Conservation (phyloP, 1,140 invertebrate genomes). For the Daktulosphaira vitifoliae region DNA sequence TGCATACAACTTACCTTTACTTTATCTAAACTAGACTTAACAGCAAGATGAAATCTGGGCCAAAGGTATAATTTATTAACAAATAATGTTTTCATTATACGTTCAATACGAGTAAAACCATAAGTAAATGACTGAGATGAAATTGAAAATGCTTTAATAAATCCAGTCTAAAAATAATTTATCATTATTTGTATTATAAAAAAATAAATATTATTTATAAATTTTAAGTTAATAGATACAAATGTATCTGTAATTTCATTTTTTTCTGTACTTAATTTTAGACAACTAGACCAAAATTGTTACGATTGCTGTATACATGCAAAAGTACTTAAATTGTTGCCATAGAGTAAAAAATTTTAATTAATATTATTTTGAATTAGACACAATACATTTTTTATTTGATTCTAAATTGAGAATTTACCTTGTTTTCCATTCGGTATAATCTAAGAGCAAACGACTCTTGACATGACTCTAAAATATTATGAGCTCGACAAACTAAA, state of each 20-base stretch:
- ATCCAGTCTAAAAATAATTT: slow-evolving; percentile 71
- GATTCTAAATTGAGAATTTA: slow-evolving; percentile 41
- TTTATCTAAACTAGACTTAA: slow-evolving; percentile 51
- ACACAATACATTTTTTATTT: no score
- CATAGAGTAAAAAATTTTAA: no score
- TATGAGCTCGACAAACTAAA: slow-evolving; percentile 86
- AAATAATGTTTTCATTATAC: slow-evolving; percentile 88
- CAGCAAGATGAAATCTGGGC: slow-evolving; percentile 69
- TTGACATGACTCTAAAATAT: slow-evolving; percentile 84
- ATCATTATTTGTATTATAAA: no score
- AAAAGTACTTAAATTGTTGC: no score
- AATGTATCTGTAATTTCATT: no score
- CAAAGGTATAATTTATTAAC: slow-evolving; percentile 84
- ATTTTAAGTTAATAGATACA: no score
- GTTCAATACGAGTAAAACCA: slow-evolving; percentile 80
- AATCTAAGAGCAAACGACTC: slow-evolving; percentile 88
- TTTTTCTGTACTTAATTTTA: no score
- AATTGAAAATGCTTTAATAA: slow-evolving; percentile 90
- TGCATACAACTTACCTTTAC: slow-evolving; percentile 47
- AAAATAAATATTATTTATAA: no score
- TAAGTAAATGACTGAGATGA: slow-evolving; percentile 79
- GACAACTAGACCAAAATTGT: no score
- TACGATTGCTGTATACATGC: no score
- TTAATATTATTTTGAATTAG: no score
- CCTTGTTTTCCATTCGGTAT: slow-evolving; percentile 84